A percentile compares a stretch with the other conserved stretches of the same genome.
phyloP scores from a whole-genome alignment of 2,888 invertebrate genomes.

The Drosophila demipolita region DNA sequence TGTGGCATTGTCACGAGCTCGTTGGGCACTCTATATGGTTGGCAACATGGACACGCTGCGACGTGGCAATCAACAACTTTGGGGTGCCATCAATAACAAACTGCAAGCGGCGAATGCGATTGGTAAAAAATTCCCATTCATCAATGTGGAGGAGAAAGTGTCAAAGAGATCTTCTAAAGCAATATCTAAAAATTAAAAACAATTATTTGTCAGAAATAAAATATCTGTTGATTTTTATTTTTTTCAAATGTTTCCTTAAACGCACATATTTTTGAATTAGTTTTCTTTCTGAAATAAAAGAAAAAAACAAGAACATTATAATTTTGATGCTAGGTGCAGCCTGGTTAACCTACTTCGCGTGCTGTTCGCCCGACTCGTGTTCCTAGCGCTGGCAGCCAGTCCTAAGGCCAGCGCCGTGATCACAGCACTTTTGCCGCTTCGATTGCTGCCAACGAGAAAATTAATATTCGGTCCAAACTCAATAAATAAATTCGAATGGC shows the following conservation, averaged over 20 bases:
- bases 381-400: constrained; percentile 92
- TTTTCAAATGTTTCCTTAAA: constrained; percentile 27
- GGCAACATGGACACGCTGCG: constrained; percentile 89
- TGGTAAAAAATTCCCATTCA: constrained; percentile 85
- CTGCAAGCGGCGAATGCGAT: constrained; percentile 86
- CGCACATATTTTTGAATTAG: constrained; percentile 24
- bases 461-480: constrained; percentile 91
- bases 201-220: constrained; percentile 7
- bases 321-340: background rate
- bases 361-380: constrained; percentile 91
- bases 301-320: constrained; percentile 21
- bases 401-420: constrained; percentile 94
- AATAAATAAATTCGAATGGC: constrained; percentile 92
- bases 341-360: constrained; percentile 87
- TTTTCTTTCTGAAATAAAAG: constrained; percentile 8
- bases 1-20: constrained; percentile 91
- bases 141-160: background rate
- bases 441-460: constrained; percentile 93
- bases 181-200: background rate
- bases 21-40: constrained; percentile 89
- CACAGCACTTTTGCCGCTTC: constrained; percentile 98
- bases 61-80: constrained; percentile 86
- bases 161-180: background rate
- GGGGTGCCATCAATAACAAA: constrained; percentile 86
- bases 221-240: constrained; percentile 24